Evolutionary conservation across 2,113 vertebrate genomes (phyloP).

Genomic region (Pseudois nayaur): DNA sequence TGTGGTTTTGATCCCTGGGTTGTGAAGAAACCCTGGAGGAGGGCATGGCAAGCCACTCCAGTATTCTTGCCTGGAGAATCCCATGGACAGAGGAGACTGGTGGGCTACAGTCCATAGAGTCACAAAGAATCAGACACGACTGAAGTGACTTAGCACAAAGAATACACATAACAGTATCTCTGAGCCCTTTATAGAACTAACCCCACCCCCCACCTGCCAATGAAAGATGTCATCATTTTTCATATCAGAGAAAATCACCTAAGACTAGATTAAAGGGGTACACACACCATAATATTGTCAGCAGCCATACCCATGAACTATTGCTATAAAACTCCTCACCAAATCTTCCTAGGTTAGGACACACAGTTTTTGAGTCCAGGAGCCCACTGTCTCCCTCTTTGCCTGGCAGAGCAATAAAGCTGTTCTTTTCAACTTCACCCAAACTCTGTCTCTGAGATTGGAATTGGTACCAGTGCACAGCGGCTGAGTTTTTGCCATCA

Average conservation of each 20-base stretch:
- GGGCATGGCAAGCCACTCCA: background rate
- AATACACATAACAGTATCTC: background rate
- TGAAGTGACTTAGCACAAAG: background rate
- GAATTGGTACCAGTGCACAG: background rate
- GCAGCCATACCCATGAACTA: background rate
- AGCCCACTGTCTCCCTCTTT: background rate
- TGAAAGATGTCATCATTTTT: background rate
- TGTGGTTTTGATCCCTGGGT: background rate
- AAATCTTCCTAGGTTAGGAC: background rate
- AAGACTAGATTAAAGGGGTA: background rate
- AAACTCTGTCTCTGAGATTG: background rate
- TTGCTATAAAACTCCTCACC: background rate
- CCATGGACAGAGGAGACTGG: background rate
- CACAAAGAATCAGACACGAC: background rate
- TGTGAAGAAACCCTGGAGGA: background rate
- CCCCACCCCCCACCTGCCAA: accelerated
- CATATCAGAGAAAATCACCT: background rate
- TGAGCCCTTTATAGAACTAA: background rate
- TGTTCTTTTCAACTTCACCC: background rate
- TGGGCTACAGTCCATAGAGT: background rate
- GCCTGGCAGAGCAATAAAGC: background rate
- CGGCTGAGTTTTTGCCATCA: background rate
- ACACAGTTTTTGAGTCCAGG: background rate
- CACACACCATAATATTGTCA: background rate
- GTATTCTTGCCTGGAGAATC: background rate